Base-by-base conservation (phyloP, 2,797 vertebrate genomes). In the Calcarius lapponicus region DNA sequence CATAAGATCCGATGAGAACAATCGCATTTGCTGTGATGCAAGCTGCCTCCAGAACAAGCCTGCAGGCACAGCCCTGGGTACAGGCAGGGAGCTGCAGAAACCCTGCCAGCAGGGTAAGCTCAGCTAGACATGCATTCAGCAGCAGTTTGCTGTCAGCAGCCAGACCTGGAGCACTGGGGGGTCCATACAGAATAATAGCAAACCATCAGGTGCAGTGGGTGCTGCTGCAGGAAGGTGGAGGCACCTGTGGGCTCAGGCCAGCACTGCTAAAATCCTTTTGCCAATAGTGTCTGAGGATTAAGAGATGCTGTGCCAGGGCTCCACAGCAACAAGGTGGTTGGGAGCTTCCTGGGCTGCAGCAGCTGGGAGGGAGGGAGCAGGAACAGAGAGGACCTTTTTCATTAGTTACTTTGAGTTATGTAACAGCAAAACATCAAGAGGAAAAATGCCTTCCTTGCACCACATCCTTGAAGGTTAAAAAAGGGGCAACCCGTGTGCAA, bases 1-100 rank as follows among this genome's bases (percentile, higher is more conserved):
- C 57, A 78, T 90, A 40, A 85, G 91, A 95, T 90, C 94, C 17
- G 18, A 74, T 71, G 87, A 92, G 69, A 94, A 95, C 89, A 95
- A 95, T 91, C 70, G 42, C 87, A 71, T 96, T 92, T 95, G 72
- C 75, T 95, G 13, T 92, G 94, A 80, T 91, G 90, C 82, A 94
- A 80, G 82, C 85, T 92, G 72, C 82, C 75, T 85, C 40, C 72
- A 31, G 78, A 85, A 71, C 81, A 88, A 90, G 56, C 65, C 70
- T 17, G 54, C 56, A 25, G 61, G 1, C 43, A n/a, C 4, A 1
- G 80, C 38, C 26, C 45, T 12, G 87, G 71, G 31, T 42, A 15
- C 42, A 4, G 61, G 53, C 70, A 42, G 69, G 60, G 73, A 86
- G 42, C 57, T 94, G 92, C 20, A 2, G 10, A 24, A 40, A 4